Evolutionary conservation across 1,140 invertebrate genomes (phyloP), one percentile per base, ranked within the genome.

Genomic region (Heliconius himera): DNA sequence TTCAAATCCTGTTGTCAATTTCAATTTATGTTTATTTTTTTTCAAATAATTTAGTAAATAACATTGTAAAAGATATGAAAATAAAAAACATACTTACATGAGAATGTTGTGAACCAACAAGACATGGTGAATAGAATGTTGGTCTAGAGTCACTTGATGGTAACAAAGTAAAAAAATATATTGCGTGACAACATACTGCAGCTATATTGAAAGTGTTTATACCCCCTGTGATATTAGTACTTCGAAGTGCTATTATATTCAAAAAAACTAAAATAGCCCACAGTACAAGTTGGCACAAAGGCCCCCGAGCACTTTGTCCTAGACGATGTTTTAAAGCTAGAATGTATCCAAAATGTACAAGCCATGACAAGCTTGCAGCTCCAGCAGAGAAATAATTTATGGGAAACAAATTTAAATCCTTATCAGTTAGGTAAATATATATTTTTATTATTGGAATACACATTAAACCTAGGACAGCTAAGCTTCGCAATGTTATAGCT

Each of bases 341-440:
- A 46, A 97, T 93, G 90, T 97, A 98, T 20, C 96, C 95, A 83
- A 97, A 96, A 94, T 99, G 98, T 20, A 97, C 94, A 38, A 97
- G 90, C 98, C 98, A 98, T 80, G 97, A 95, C 80, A 98, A 89
- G 84, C 96, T 96, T 89, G 97, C 95, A 38, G 97, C 95, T 70
- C 96, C 96, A 71, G 96, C 95, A 33, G 96, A 93, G 66, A 98
- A 95, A 88, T 97, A 96, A 92, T 97, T 96, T 76, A 96, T 95
- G 38, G 96, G 95, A 83, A 93, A 89, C 66, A 95, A 94, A 73
- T 95, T 86, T 80, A 89, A 88, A 46, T 93, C 81, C 70, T 83
- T 85, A 80, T 94, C 93, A 26, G 93, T 93, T 54, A 96, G 84
- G 85, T 95, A 95, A 83, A 95, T 94, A 85, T 97, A 96, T 46